Base-by-base conservation (phyloP, 2,888 invertebrate species). In the Orchestes rusci region DNA sequence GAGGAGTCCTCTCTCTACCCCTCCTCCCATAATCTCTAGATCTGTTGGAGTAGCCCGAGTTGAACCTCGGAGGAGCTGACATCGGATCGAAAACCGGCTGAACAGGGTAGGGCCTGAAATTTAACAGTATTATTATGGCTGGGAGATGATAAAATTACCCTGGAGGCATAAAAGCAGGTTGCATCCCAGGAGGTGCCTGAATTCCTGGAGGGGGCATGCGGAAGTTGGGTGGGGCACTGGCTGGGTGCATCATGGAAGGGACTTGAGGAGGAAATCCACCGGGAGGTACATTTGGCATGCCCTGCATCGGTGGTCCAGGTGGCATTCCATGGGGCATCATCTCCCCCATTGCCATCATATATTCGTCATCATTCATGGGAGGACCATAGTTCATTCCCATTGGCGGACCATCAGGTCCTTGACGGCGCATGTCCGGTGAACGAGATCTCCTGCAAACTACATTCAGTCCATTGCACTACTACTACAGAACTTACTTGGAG, bases 401-500 rank as follows among this genome's bases (percentile, higher is more conserved):
- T 23, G 23, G 23, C 23, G 23, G 23, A 23, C 23, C 23, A n/a
- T n/a, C n/a, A n/a, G n/a, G n/a, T n/a, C n/a, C n/a, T n/a, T n/a
- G n/a, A n/a, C n/a, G n/a, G n/a, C n/a, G n/a, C 36, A 36, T 36
- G n/a, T 13, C 16, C 5, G 18, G 16, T 15, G 44, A 33, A 12
- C 23, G 50, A n/a, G 70, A 68, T 63, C 81, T n/a, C 80, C 48
- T 48, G 12, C 2, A 40, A 30, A 18, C 31, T 17, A 31, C 8
- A 18, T 17, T 36, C 12, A 23, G 16, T 39, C 32, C 16, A 30
- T 27, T n/a, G n/a, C n/a, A n/a, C n/a, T n/a, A n/a, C n/a, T 17
- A 39, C 29, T 8, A 16, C n/a, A 29, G 2, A 40, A 40, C 52
- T 51, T 46, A 56, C 56, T 42, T 43, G 46, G 18, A 16, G 19